Percentiles rank a stretch among this genome's conserved stretches.
Conservation (phyloP, 2,888 invertebrate genomes). For the Andrena dorsata region DNA sequence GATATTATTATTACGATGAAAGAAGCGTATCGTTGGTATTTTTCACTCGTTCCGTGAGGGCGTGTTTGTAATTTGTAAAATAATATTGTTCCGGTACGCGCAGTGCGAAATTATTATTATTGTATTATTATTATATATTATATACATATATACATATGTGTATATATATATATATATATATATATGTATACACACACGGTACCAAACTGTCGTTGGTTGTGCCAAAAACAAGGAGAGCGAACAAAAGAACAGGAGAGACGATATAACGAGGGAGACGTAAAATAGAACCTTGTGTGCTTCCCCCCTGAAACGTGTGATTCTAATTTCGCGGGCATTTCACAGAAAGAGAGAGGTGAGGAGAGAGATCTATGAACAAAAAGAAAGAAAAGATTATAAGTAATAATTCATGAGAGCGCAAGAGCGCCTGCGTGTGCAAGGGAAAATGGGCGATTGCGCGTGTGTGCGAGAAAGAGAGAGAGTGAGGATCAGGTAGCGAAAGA, state of each 20-base stretch:
- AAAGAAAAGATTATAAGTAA: constrained; percentile 43
- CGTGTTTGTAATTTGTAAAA: constrained; percentile 57
- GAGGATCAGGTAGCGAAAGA: constrained; percentile 29
- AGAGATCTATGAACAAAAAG: constrained; percentile 26
- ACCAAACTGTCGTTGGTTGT: constrained; percentile 79
- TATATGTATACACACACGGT: constrained; percentile 70
- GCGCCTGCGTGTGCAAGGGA: neutral
- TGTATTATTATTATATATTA: constrained; percentile 28
- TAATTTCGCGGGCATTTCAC: constrained; percentile 74
- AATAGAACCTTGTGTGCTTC: constrained; percentile 63
- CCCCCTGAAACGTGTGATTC: constrained; percentile 66
- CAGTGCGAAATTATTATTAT: constrained; percentile 58
- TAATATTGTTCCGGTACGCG: constrained; percentile 49
- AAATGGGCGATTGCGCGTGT: neutral
- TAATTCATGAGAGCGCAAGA: constrained; percentile 31
- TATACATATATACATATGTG: constrained; percentile 46
- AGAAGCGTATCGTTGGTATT: constrained; percentile 57
- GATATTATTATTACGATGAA: constrained; percentile 43
- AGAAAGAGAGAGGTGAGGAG: constrained; percentile 25
- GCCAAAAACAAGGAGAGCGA: constrained; percentile 67
- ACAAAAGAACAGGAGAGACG: constrained; percentile 43
- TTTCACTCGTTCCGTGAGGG: constrained; percentile 54
- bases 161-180: constrained; percentile 48
- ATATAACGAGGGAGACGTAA: constrained; percentile 48
- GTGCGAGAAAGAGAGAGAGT: neutral